Base-by-base conservation (phyloP, 2,888 invertebrate genomes). In the Antheraea yamamai region DNA sequence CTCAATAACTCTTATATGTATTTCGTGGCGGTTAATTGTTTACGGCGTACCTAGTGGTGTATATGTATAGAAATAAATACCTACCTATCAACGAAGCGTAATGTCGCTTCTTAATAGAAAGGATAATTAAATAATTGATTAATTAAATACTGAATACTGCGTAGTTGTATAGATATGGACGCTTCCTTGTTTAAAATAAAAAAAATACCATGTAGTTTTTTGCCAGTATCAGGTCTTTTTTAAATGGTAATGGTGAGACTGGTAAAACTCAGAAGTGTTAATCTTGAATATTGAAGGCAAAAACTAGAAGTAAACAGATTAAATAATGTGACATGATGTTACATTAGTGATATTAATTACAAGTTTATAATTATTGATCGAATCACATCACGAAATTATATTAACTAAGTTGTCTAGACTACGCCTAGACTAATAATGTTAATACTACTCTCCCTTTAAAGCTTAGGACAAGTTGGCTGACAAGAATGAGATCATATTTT, bases 341-440 rank as follows among this genome's bases (percentile, higher is more conserved):
- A n/a, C 7, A 61, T 64, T 64, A 64, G 26, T 64, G 12, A 66
- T 16, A 30, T 30, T 12, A 30, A 6, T 18, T 66, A 66, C 30
- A 30, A 66, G 64, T 4, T 16, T 30, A 23, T 61, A 14, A 58
- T 26, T 30, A 66, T 66, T 26, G 16, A 26, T 64, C 55, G 55
- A 18, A 35, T 4, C 58, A 74, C 26, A n/a, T 35, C 58, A 55
- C 23, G 55, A 39, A 39, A 39, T 55, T 18, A 23, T 58, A 58
- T 58, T 35, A 52, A 66, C 64, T 66, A 4, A 82, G 80, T 82
- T 78, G 93, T 92, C 93, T 93, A 93, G 93, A 92, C 93, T 76
- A 14, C 79, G 93, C 92, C 93, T 93, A 93, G 93, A 93, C 93
- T 82, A 80, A 83, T 80, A 87, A 85, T 84, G 87, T 87, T 87